Base-by-base conservation (phyloP, 35 echinoderm and acorn worm genomes). In the Eucidaris tribuloides region DNA sequence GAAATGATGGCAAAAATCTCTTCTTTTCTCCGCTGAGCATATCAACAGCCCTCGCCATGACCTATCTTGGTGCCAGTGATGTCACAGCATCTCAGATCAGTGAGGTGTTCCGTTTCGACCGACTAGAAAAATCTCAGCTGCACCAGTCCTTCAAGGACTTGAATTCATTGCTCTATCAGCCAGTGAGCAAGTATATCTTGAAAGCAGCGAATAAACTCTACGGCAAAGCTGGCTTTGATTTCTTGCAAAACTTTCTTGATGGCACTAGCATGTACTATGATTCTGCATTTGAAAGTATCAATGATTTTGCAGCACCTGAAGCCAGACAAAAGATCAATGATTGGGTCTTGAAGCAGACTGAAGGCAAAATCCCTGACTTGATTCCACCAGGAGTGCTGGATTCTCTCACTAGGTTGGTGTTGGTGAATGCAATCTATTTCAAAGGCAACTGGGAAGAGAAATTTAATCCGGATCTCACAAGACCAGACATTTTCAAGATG, bases 341-440 rank as follows among this genome's bases (percentile, higher is more conserved):
- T 20, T 96, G 66, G 80, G 84, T 68, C 23, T 83, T 71, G 63
- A 36, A 77, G 40, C 65, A 88, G 50, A 86, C 78, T 24, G 43
- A 62, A 59, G 58, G 44, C 9, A 85, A 77, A 55, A 96, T 87
- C 19, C 40, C 55, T 42, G 30, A 87, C 77, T 35, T 91, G 3
- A 41, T 96, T 35, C 22, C 54, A 46, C 52, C 65, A 43, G 83
- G 86, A 19, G 55, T 65, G 0, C 29, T 96, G 15, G 70, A 76
- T 54, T 2, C 22, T 23, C 24, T 79, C 22, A 79, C 79, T 7
- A 49, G 79, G 15, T 52, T 96, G 5, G 80, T 96, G 41, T 40
- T 96, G 46, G 65, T 96, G 20, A 96, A 91, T 89, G 88, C 88
- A 20, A 56, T 96, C 42, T 96, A 96, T 71, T 96, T 96, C 62